These are phyloP conservation scores for Athene noctua DNA, from an alignment of 2,113 vertebrate species.

Conservation along the genomic window DNA sequence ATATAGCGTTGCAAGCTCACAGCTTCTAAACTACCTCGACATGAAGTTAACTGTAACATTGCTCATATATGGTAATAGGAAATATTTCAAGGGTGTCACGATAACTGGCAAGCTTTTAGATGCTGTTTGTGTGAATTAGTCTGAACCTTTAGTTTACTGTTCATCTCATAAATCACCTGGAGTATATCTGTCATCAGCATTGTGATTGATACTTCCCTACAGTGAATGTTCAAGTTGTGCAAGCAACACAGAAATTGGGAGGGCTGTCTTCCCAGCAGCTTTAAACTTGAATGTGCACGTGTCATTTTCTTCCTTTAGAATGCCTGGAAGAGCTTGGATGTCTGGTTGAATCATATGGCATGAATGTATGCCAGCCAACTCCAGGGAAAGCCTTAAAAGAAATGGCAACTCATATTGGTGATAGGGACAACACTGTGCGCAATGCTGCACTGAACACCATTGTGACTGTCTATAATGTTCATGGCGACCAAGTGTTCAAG, in stretches of 20 bases:
- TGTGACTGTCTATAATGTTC: conserved; percentile 91
- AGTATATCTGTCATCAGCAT: not conserved
- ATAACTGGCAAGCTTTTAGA: not conserved
- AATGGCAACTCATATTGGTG: conserved; percentile 93
- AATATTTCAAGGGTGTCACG: not conserved
- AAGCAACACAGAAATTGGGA: not conserved
- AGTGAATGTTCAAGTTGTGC: not conserved
- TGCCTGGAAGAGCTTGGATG: conserved; percentile 96
- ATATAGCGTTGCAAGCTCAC: not conserved
- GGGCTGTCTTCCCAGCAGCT: not conserved
- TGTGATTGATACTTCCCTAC: not conserved
- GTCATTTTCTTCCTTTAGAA: conserved; percentile 73
- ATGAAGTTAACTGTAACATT: not conserved
- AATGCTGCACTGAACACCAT: conserved; percentile 97
- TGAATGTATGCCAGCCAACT: conserved; percentile 97
- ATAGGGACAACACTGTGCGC: conserved; percentile 93
- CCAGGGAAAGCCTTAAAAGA: conserved; percentile 95
- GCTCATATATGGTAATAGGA: not conserved
- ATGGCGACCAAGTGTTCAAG: conserved; percentile 97
- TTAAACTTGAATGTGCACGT: not conserved
- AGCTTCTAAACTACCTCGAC: not conserved
- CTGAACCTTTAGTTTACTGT: not conserved
- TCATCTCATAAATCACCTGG: not conserved
- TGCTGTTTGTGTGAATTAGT: not conserved
- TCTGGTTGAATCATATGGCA: conserved; percentile 91